Evolutionary conservation across 2,113 vertebrate genomes (phyloP).

Genomic region (Alexandromys fortis): DNA sequence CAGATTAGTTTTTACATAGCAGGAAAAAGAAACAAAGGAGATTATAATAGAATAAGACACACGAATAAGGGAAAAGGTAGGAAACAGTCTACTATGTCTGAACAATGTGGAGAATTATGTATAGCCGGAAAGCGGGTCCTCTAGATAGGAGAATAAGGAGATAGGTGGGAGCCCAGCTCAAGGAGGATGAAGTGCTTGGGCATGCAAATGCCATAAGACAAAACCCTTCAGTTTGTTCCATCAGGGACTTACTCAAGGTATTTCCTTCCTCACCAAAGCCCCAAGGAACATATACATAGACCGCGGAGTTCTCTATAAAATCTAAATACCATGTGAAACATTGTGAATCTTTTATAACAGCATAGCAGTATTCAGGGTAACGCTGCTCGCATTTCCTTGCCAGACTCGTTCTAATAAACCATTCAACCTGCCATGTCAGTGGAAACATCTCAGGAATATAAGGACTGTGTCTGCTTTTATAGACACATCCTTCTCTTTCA

Average conservation of each 20-base stretch:
- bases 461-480: background rate
- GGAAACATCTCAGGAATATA: background rate
- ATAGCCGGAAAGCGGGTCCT: background rate
- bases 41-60: background rate
- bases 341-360: background rate
- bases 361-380: background rate
- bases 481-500: background rate
- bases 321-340: background rate
- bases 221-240: background rate
- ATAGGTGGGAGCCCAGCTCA: background rate
- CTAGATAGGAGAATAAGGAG: background rate
- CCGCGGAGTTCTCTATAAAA: background rate
- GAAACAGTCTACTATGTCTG: background rate
- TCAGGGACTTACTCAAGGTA: background rate
- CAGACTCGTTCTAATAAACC: background rate
- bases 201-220: background rate
- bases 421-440: background rate
- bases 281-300: background rate
- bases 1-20: background rate
- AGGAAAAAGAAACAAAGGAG: background rate
- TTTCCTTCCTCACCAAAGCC: background rate
- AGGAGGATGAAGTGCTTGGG: background rate
- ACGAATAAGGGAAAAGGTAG: background rate
- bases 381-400: background rate
- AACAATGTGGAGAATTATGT: background rate